A percentile compares a stretch with the other conserved stretches of the same genome.
phyloP scores from a whole-genome alignment of 2,888 invertebrate genomes.

The Lithosia quadra region DNA sequence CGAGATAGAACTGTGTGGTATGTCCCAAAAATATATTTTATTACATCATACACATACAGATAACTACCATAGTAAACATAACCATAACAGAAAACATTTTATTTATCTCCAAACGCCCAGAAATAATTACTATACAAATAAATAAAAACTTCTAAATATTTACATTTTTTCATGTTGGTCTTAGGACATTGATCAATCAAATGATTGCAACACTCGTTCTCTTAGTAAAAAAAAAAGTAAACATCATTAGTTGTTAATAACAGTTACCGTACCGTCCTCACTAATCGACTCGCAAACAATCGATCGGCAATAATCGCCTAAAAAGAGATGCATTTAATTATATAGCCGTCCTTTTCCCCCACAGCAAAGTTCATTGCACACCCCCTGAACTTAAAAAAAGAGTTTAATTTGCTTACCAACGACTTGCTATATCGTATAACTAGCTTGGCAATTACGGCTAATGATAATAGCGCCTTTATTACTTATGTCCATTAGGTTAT shows the following conservation, averaged over 20 bases:
- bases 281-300: slow-evolving; percentile 40
- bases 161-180: slow-evolving; percentile 17
- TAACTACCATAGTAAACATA: neutral
- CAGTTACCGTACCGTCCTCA: slow-evolving; percentile 34
- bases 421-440: slow-evolving; percentile 56
- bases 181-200: slow-evolving; percentile 20
- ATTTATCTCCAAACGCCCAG: neutral
- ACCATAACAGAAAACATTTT: neutral
- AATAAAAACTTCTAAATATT: neutral
- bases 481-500: slow-evolving; percentile 68
- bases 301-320: slow-evolving; percentile 45
- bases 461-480: slow-evolving; percentile 74
- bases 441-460: slow-evolving; percentile 70
- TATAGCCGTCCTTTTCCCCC: slow-evolving; percentile 33
- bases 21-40: neutral
- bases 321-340: slow-evolving; percentile 55
- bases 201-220: slow-evolving; percentile 17
- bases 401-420: slow-evolving; percentile 63
- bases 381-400: slow-evolving; percentile 57
- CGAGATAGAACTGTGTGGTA: neutral
- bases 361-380: slow-evolving; percentile 56
- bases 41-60: neutral
- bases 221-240: slow-evolving; percentile 25
- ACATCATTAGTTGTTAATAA: slow-evolving; percentile 28
- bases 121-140: neutral